These are phyloP conservation scores for Myotis davidii DNA, from an alignment of 2,113 vertebrate species.

Conservation along the genomic window DNA sequence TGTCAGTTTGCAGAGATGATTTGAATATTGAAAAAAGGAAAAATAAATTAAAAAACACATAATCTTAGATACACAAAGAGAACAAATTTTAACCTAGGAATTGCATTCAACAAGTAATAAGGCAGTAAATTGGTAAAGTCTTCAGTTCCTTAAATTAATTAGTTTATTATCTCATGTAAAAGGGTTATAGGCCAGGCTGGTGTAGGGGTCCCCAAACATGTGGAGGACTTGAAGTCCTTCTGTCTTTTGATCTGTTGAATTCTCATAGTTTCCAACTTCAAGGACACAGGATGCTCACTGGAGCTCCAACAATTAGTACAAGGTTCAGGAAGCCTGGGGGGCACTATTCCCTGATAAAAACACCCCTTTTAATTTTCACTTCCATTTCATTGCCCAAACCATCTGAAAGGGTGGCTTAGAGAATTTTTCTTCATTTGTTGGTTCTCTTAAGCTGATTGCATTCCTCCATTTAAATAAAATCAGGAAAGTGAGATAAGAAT, in stretches of 20 bases:
- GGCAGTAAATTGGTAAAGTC: neutral
- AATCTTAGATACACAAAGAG: neutral
- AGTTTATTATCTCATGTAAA: neutral
- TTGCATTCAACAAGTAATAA: neutral
- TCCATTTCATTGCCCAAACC: neutral
- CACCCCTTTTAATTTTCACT: neutral
- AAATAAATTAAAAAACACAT: neutral
- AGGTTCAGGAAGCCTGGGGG: neutral
- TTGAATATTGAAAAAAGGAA: constrained; percentile 2
- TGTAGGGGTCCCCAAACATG: accelerated
- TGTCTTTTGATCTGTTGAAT: neutral
- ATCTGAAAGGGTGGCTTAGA: neutral
- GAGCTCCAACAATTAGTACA: neutral
- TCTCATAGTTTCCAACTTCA: neutral
- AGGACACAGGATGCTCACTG: accelerated
- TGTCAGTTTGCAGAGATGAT: neutral
- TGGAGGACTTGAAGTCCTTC: neutral
- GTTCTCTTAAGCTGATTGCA: neutral
- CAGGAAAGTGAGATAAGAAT: neutral
- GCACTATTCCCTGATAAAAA: neutral
- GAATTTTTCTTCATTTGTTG: neutral
- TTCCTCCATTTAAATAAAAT: constrained; percentile 5
- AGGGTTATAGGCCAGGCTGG: neutral
- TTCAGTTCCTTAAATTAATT: neutral
- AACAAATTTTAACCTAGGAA: neutral